Evolutionary conservation across 2,113 vertebrate species (phyloP), one percentile per base, ranked within the genome.

Genomic region (Zosterops borbonicus): DNA sequence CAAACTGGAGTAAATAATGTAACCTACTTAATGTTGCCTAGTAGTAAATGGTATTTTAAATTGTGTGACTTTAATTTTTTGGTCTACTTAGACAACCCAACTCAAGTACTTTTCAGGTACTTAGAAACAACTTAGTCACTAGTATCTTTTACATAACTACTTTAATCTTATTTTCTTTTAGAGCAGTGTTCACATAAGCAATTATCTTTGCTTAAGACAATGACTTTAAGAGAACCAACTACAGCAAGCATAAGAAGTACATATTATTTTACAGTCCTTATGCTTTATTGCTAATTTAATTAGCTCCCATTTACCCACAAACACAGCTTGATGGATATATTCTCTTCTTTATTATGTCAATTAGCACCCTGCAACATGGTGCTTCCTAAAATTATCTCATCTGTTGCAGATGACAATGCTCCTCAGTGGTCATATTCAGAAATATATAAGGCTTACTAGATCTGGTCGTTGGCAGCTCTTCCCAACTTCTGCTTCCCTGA

Each of bases 271-370:
- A 88, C n/a, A 90, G 55, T 59, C 71, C 41, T 88, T 90, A 90
- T 80, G 70, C 20, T 60, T 92, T 88, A 93, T 53, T 91, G 49
- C 19, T 91, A 85, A 60, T 68, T 88, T 93, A 93, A 94, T 94
- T 96, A 80, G 14, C 42, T 95, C 7, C 11, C 17, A 31, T 96
- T 94, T 90, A 83, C 65, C 59, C 88, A 97, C 59, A 90, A 94
- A 88, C 59, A 83, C 62, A 90, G 68, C 42, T 93, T 88, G 88
- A 94, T 90, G 33, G 53, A 92, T 92, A 53, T 85, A 76, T 73
- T 88, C 41, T 69, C 75, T 46, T 91, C 75, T 90, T 93, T 90
- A 65, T 92, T 88, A 65, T 73, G 46, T 73, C 85, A 83, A 55
- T 96, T 95, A 92, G 13, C 75, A 73, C 23, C 37, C 63, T 85